Conservation (phyloP, 2,888 invertebrate genomes). For the Eristalis tenax region DNA sequence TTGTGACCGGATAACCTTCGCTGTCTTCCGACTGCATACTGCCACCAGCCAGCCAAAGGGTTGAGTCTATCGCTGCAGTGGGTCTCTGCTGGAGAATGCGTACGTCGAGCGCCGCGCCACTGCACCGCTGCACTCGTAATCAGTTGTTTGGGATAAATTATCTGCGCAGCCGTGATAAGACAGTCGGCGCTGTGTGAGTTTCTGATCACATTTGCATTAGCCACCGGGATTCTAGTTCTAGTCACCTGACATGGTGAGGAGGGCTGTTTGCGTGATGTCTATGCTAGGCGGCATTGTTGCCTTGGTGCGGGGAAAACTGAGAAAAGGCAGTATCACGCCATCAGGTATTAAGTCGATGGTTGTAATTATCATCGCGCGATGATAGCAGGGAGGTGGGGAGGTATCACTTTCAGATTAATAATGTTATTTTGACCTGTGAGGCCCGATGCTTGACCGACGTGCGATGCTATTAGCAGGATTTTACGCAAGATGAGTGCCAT, state of each 20-base stretch:
- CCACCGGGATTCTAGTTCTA: conserved; percentile 14
- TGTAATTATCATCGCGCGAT: background rate
- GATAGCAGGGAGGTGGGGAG: too few species aligned
- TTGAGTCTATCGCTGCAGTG: background rate
- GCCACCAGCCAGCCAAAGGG: conserved; percentile 40
- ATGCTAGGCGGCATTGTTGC: background rate
- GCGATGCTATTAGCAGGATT: too few species aligned
- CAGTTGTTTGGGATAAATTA: conserved; percentile 50
- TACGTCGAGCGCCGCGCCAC: background rate
- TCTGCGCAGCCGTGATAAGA: conserved; percentile 30
- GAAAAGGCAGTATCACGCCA: background rate
- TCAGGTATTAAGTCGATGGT: background rate
- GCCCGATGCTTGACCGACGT: too few species aligned
- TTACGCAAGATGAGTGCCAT: too few species aligned
- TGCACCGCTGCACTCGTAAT: conserved; percentile 18
- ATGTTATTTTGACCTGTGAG: too few species aligned
- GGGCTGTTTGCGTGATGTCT: conserved; percentile 34
- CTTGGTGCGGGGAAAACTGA: background rate
- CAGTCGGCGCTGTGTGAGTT: conserved; percentile 17
- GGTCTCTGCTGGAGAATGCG: conserved; percentile 27
- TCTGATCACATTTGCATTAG: conserved; percentile 10
- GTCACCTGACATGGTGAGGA: conserved; percentile 38
- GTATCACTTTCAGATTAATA: too few species aligned
- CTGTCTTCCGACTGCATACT: conserved; percentile 30
- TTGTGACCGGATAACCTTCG: conserved; percentile 67